phyloP scores from a whole-genome alignment of 2,888 invertebrate genomes.

The Coenonympha arcania region DNA sequence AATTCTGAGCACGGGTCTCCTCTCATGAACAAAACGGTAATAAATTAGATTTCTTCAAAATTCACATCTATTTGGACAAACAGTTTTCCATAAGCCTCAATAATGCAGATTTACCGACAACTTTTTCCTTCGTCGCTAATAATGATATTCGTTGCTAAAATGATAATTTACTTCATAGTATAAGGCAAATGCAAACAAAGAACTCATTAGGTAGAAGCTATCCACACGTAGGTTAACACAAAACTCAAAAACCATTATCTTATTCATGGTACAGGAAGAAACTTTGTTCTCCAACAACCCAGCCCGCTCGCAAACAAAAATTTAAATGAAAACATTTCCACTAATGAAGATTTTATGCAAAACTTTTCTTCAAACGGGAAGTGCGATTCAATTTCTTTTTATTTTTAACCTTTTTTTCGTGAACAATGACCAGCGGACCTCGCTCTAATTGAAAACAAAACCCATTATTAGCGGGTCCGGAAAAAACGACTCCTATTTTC shows the following conservation, averaged over 20 bases:
- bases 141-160: too few relatives aligned
- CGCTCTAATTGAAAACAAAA: constrained; percentile 36
- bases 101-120: too few relatives aligned
- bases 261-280: constrained; percentile 20
- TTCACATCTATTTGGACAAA: too few relatives aligned
- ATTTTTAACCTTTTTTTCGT: constrained; percentile 28
- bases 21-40: too few relatives aligned
- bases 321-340: constrained; percentile 29
- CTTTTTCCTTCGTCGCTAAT: too few relatives aligned
- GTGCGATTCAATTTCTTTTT: constrained; percentile 27
- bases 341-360: constrained; percentile 34
- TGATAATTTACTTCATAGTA: too few relatives aligned
- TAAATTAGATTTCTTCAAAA: too few relatives aligned
- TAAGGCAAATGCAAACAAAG: neutral
- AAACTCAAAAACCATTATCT: constrained; percentile 15
- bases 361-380: constrained; percentile 29
- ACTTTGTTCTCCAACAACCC: constrained; percentile 13
- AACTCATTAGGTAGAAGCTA: neutral
- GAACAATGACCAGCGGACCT: constrained; percentile 31
- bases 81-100: too few relatives aligned
- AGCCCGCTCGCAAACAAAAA: constrained; percentile 20
- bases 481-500: constrained; percentile 33
- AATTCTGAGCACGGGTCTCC: too few relatives aligned
- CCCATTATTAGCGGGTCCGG: constrained; percentile 35
- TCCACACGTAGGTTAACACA: neutral